These are phyloP conservation scores for Anoplolepis gracilipes DNA, from an alignment of 1,140 invertebrate species.

Conservation along the genomic window DNA sequence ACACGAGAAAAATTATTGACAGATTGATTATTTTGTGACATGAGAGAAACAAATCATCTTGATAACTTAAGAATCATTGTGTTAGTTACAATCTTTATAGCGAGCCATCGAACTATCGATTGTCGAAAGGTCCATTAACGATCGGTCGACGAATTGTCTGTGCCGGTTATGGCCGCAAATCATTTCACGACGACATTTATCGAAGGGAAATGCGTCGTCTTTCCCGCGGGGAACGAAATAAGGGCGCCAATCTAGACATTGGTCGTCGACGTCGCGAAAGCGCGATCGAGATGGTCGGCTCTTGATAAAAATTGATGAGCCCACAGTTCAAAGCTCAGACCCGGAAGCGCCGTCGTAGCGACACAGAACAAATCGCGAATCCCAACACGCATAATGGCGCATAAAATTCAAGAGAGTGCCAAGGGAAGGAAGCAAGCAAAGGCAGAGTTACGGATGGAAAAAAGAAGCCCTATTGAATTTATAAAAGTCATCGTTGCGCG, in stretches of 20 bases:
- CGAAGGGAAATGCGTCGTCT: conserved; percentile 28
- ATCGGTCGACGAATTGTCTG: neutral
- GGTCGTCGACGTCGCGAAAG: conserved; percentile 10
- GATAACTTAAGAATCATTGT: neutral
- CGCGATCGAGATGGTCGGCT: neutral
- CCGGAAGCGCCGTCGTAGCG: neutral
- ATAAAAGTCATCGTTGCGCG: conserved; percentile 42
- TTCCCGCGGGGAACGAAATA: conserved; percentile 20
- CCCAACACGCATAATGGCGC: conserved; percentile 34
- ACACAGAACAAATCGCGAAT: conserved; percentile 40
- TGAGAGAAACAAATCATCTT: neutral
- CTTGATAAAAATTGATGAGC: conserved; percentile 39
- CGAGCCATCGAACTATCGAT: conserved; percentile 15
- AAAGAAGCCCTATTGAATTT: conserved; percentile 36
- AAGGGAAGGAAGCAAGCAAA: conserved; percentile 13
- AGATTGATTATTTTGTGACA: neutral
- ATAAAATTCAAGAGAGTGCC: conserved; percentile 42
- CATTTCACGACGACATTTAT: conserved; percentile 41
- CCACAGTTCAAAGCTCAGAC: neutral
- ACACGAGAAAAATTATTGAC: neutral
- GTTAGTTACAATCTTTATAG: neutral
- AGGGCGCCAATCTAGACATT: conserved; percentile 31
- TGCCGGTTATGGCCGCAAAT: neutral
- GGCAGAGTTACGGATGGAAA: neutral
- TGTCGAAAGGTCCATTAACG: conserved; percentile 11